These are phyloP conservation scores for Hydrophis major DNA, from an alignment of 2,797 vertebrate species.

Conservation along the genomic window DNA sequence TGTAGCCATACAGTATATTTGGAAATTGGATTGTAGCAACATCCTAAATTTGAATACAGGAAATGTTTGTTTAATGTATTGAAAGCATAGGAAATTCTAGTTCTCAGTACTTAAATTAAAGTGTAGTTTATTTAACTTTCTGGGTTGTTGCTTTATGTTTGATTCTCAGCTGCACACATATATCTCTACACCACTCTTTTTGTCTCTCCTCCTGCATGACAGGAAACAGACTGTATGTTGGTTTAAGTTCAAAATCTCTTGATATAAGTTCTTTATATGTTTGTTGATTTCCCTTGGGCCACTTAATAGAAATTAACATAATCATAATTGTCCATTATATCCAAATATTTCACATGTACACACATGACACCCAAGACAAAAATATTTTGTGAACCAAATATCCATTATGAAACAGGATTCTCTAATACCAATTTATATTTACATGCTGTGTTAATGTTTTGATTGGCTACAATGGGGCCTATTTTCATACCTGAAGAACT, in stretches of 20 bases:
- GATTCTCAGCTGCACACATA: constrained; percentile 12
- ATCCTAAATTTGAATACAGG: not conserved
- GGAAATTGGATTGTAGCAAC: not conserved
- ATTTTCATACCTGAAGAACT: not conserved
- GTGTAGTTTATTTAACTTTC: constrained; percentile 3
- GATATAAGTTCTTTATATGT: constrained; percentile 8
- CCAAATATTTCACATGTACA: constrained; percentile 20
- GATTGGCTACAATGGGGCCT: not conserved
- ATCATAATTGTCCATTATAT: constrained; percentile 16
- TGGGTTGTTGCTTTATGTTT: constrained; percentile 3
- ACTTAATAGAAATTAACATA: constrained; percentile 33
- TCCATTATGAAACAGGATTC: constrained; percentile 5
- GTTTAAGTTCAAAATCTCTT: constrained; percentile 50
- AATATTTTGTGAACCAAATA: constrained; percentile 24
- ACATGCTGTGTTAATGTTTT: constrained; percentile 21
- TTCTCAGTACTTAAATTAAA: constrained; percentile 12
- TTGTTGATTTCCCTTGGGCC: constrained; percentile 26
- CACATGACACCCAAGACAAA: constrained; percentile 15
- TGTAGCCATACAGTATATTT: constrained; percentile 5
- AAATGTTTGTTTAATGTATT: constrained; percentile 24
- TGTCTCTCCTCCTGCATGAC: not conserved
- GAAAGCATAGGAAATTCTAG: not conserved
- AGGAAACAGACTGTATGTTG: constrained; percentile 5
- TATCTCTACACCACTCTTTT: not conserved
- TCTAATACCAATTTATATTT: not conserved